These are phyloP conservation scores for Amblyjoppa fuscipennis DNA, from an alignment of 2,888 invertebrate genomes.

Conservation along the genomic window DNA sequence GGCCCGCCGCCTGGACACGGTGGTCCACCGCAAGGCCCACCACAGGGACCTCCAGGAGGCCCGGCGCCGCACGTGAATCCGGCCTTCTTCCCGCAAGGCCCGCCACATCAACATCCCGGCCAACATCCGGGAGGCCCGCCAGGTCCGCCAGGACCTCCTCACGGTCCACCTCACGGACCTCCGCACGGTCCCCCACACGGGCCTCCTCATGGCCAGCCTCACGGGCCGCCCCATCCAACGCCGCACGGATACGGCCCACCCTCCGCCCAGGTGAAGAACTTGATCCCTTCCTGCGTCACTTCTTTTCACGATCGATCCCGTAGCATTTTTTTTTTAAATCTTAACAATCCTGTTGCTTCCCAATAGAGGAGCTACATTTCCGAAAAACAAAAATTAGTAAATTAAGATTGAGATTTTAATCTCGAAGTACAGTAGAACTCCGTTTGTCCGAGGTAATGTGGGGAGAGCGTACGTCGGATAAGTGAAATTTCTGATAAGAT, in stretches of 20 bases:
- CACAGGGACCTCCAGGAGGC: constrained; percentile 87
- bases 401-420: no score
- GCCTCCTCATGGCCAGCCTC: constrained; percentile 89
- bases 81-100: constrained; percentile 96
- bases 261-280: constrained; percentile 79
- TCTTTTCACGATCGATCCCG: not conserved
- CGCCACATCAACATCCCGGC: constrained; percentile 87
- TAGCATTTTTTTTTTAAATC: not conserved
- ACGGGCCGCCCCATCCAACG: constrained; percentile 88
- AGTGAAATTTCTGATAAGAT: no score
- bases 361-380: no score
- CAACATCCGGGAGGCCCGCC: constrained; percentile 87
- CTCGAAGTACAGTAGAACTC: no score
- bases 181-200: constrained; percentile 89
- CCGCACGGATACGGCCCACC: constrained; percentile 87
- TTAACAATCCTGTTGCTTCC: not conserved
- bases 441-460: no score
- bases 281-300: not conserved
- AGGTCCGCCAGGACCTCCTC: constrained; percentile 87
- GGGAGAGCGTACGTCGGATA: no score
- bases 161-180: constrained; percentile 89
- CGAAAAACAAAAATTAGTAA: no score
- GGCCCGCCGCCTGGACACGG: constrained; percentile 86
- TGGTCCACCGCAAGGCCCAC: constrained; percentile 87
- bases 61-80: constrained; percentile 98